Percentiles rank a stretch among this genome's conserved stretches.
phyloP scores from a whole-genome alignment of 2,113 vertebrate genomes.

The Azemiops feae region DNA sequence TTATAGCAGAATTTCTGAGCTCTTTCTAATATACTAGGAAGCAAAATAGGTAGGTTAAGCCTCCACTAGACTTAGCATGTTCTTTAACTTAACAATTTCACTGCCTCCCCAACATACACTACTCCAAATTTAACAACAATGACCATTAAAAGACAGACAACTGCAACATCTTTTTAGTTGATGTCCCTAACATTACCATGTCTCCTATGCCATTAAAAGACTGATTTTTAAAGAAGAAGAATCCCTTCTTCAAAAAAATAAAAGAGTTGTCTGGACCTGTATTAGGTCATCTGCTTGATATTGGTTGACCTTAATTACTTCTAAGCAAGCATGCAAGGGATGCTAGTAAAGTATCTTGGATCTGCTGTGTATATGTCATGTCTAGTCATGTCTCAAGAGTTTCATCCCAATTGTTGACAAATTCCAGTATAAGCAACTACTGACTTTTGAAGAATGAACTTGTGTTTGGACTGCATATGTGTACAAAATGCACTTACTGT shows the following conservation, averaged over 20 bases:
- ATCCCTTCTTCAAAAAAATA: not conserved
- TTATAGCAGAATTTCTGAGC: not conserved
- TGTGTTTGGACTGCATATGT: no score
- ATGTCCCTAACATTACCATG: not conserved
- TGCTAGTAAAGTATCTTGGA: not conserved
- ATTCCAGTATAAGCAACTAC: not conserved
- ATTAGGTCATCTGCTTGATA: not conserved
- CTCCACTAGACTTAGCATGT: not conserved
- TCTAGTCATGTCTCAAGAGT: not conserved
- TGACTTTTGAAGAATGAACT: not conserved
- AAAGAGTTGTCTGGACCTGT: not conserved
- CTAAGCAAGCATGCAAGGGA: not conserved
- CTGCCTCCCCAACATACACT: not conserved
- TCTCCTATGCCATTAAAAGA: no score
- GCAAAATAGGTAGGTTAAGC: not conserved
- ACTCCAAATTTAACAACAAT: not conserved
- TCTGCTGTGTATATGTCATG: not conserved
- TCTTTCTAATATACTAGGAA: not conserved
- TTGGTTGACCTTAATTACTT: not conserved
- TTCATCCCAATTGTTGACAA: not conserved
- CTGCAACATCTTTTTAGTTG: not conserved
- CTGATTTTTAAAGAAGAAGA: not conserved
- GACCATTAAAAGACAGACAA: not conserved
- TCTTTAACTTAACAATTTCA: not conserved
- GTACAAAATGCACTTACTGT: not conserved